Evolutionary conservation across 1,140 invertebrate genomes (phyloP), one percentile per base, ranked within the genome.

Genomic region (Chionoecetes opilio): DNA sequence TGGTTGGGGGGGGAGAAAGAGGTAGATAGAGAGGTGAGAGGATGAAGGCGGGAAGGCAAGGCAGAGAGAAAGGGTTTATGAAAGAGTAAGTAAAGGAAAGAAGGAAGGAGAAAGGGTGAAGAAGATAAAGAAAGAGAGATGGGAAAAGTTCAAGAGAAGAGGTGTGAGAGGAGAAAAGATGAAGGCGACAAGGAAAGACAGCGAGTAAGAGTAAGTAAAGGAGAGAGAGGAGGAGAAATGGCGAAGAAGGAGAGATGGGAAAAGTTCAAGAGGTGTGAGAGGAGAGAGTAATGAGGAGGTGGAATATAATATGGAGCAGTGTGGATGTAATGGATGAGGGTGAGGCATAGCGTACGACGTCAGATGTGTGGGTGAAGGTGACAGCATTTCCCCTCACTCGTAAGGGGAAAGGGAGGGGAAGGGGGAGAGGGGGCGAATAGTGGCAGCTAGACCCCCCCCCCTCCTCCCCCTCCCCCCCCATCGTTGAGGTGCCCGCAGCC

Each of bases 311-410:
- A 17, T 53, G 46, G 46, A 53, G 21, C 46, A 53, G 46, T 53
- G 21, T 14, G 21, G 46, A 53, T 53, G 9, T 53, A 53, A 53
- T 17, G 21, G 46, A 53, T 53, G 46, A 53, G 21, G 21, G 46
- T 17, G 21, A 14, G 46, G 46, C 2, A 17, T 53, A 17, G n/a
- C 21, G 21, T 75, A 26, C n/a, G 63, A 26, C 63, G 63, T 75
- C 63, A 75, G 63, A n/a, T n/a, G 63, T 75, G 63, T 75, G n/a
- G 63, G 63, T 75, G 63, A 75, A 75, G 63, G 63, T 75, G 63
- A 75, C 63, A 75, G 63, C n/a, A n/a, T n/a, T n/a, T n/a, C n/a
- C n/a, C n/a, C n/a, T n/a, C n/a, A n/a, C n/a, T n/a, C n/a, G 63
- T 75, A n/a, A 26, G 63, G n/a, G 63, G 21, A 21, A 53, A 17